Conservation (phyloP, 92 coral and sea anemone species). For the Hydrozoanthus gracilis region DNA sequence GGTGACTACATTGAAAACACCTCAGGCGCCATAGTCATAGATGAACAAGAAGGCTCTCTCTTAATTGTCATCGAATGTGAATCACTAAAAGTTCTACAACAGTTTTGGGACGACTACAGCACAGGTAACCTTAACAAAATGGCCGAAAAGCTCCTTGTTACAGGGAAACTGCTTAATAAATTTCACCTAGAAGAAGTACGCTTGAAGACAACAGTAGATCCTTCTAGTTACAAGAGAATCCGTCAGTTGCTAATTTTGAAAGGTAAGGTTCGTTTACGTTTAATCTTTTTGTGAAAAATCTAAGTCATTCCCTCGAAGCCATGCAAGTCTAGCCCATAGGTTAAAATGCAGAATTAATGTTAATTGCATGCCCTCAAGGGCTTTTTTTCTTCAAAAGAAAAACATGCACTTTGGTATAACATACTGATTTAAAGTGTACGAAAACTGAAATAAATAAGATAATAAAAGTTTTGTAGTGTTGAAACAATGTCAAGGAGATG, state of each 20-base stretch:
- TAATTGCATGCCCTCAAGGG: no score
- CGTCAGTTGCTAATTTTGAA: neutral
- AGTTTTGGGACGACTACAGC: neutral
- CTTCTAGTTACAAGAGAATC: neutral
- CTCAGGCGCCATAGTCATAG: neutral
- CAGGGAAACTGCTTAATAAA: neutral
- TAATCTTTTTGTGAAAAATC: no score
- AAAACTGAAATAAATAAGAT: no score
- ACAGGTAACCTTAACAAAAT: neutral
- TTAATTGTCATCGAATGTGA: neutral
- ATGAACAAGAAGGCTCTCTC: neutral
- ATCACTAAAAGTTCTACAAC: neutral
- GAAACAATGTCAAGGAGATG: no score
- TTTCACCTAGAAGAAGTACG: neutral
- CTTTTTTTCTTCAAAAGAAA: no score
- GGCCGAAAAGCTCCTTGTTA: conserved; percentile 3
- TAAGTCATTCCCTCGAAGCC: no score
- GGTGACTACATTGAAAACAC: neutral
- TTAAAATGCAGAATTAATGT: neutral
- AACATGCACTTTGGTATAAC: no score
- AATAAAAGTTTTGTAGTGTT: no score
- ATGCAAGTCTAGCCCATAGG: neutral
- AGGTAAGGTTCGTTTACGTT: neutral
- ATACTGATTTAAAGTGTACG: no score
- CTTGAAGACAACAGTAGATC: neutral